Percentiles rank a stretch among this genome's conserved stretches.
phyloP scores from a whole-genome alignment of 2,888 invertebrate species.

The Brachyopa scutellaris region DNA sequence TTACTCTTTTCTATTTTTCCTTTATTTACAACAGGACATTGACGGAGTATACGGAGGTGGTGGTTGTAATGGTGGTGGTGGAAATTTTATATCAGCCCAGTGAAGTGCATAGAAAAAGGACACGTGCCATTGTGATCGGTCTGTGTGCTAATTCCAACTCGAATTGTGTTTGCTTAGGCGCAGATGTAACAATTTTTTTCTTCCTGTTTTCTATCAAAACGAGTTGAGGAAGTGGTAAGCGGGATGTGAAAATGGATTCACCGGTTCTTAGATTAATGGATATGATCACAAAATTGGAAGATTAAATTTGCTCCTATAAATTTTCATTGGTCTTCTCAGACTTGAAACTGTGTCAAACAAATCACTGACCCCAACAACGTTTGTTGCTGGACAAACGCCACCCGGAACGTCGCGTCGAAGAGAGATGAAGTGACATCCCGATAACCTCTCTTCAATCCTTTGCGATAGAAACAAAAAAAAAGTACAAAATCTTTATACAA shows the following conservation, averaged over 20 bases:
- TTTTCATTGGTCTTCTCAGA: no score
- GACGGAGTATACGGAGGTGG: no score
- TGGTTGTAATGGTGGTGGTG: constrained; percentile 12
- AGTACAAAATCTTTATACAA: constrained; percentile 31
- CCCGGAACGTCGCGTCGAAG: constrained; percentile 23
- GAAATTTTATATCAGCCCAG: no score
- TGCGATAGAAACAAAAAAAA: background rate
- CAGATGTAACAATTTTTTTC: constrained; percentile 28
- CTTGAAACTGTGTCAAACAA: constrained; percentile 9
- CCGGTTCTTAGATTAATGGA: no score
- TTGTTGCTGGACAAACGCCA: constrained; percentile 33
- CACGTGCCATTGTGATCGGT: constrained; percentile 47
- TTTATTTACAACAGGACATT: constrained; percentile 9
- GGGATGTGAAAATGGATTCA: no score
- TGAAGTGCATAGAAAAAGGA: constrained; percentile 17
- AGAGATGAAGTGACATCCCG: constrained; percentile 8
- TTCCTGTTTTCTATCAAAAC: background rate
- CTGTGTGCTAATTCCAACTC: constrained; percentile 43
- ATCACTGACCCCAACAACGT: constrained; percentile 30
- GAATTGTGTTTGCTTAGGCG: constrained; percentile 24
- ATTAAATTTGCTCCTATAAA: no score
- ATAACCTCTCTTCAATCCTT: constrained; percentile 23
- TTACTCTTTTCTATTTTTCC: constrained; percentile 1
- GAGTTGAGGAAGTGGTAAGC: constrained; percentile 3
- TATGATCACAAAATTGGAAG: no score